Evolutionary conservation across 2,113 vertebrate genomes (phyloP).

Genomic region (Sinosuthora webbiana): DNA sequence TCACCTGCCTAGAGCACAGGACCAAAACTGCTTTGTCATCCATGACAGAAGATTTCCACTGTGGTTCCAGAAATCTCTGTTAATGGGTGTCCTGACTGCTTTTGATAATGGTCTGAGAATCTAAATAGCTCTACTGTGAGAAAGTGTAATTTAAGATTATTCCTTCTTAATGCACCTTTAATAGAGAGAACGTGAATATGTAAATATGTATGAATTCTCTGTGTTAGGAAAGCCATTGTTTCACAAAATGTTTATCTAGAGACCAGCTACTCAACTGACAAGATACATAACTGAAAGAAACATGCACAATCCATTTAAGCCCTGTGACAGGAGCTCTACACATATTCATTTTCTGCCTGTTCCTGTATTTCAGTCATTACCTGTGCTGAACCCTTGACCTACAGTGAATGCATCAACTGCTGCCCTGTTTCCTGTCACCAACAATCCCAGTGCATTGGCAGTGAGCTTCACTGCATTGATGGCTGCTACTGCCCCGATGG

Average conservation of each 20-base stretch:
- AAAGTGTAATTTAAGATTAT: background rate
- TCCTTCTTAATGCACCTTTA: background rate
- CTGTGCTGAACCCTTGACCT: slow-evolving; percentile 79
- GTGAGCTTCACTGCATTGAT: slow-evolving; percentile 90
- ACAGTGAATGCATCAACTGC: slow-evolving; percentile 90
- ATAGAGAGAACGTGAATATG: background rate
- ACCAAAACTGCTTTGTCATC: background rate
- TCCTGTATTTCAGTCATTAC: slow-evolving; percentile 60
- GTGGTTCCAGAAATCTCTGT: background rate
- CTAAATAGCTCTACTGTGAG: background rate
- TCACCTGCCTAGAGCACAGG: background rate
- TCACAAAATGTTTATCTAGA: background rate
- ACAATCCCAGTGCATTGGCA: slow-evolving; percentile 84
- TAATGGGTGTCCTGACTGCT: background rate
- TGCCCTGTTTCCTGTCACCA: slow-evolving; percentile 86
- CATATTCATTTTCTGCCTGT: background rate
- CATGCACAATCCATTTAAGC: background rate
- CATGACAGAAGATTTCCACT: background rate
- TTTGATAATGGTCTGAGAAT: background rate
- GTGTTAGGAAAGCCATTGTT: background rate
- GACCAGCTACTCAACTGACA: background rate
- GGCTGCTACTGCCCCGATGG: slow-evolving; percentile 94
- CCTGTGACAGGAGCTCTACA: background rate
- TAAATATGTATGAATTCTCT: background rate
- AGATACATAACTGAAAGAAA: background rate